Evolutionary conservation across 2,797 vertebrate species (phyloP), one percentile per base, ranked within the genome.

Genomic region (Phrynocephalus forsythii): DNA sequence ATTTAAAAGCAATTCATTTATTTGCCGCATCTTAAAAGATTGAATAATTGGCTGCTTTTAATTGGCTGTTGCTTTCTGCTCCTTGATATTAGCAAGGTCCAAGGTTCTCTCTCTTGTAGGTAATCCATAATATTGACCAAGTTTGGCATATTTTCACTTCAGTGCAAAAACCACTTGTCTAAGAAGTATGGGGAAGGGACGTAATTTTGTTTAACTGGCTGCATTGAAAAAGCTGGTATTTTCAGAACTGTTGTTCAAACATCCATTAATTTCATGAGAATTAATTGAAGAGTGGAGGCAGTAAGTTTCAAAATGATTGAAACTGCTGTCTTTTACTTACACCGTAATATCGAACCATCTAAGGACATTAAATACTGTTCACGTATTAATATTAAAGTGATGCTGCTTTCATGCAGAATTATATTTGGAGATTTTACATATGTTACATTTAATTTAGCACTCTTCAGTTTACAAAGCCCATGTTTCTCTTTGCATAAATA

Each of bases 71-170:
- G 94, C 94, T 95, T 95, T 94, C 93, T 92, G 93, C 92, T 95
- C 90, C 91, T 94, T 88, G 6, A 88, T 90, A 73, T 95, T 93
- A 95, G 63, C 91, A 33, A 79, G 87, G 88, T 92, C 92, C 82
- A 22, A 94, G 91, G 56, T 94, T 90, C 91, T 95, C 96, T 96
- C 95, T 96, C 95, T 96, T 95, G 30, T 90, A 87, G 90, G 86
- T 87, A 95, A 97, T 97, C 96, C 92, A 96, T 96, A 96, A 90
- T 96, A 96, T 97, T 96, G 96, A 96, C 95, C 93, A 93, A 0
- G 87, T 91, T 90, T 93, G 91, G 95, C 94, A 94, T 94, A 87
- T 87, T 93, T 95, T 91, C 96, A 95, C 96, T 95, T 95, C 90
- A 94, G 86, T 92, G 89, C 92, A 94, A 94, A 60, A 76, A 94